Conservation (phyloP, 2,888 invertebrate species). For the Omphaloscelis lunosa region DNA sequence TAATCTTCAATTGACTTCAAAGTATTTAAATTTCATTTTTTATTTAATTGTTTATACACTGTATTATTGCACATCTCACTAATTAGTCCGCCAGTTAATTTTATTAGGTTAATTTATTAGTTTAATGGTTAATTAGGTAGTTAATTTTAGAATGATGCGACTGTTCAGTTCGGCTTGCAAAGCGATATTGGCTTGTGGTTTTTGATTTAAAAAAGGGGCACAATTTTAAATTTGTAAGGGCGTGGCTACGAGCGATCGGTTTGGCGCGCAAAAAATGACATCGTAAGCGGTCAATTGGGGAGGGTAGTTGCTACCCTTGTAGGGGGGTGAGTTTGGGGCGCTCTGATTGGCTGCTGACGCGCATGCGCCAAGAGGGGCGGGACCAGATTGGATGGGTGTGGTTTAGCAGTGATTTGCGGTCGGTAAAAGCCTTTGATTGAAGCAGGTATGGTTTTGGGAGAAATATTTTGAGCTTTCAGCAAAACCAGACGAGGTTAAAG, state of each 20-base stretch:
- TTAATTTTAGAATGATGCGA: conserved; percentile 68
- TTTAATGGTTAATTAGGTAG: conserved; percentile 63
- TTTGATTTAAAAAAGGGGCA: conserved; percentile 81
- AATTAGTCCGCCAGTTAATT: conserved; percentile 63
- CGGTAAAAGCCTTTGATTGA: conserved; percentile 86
- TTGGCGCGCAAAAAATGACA: conserved; percentile 88
- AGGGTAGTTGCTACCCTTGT: conserved; percentile 77
- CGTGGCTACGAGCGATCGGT: conserved; percentile 86
- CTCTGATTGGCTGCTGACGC: conserved; percentile 79
- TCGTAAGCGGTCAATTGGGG: conserved; percentile 86
- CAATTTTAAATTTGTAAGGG: conserved; percentile 84
- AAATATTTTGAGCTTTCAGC: neutral
- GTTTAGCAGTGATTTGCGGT: conserved; percentile 89
- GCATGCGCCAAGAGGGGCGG: conserved; percentile 85
- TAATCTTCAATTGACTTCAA: conserved; percentile 63
- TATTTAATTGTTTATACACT: conserved; percentile 45
- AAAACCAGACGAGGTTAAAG: neutral
- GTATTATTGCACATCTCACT: conserved; percentile 57
- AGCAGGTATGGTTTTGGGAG: conserved; percentile 75
- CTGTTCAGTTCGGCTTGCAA: conserved; percentile 74
- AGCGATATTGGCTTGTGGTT: conserved; percentile 80
- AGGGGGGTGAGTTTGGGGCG: conserved; percentile 72
- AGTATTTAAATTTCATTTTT: conserved; percentile 60
- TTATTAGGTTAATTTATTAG: conserved; percentile 69
- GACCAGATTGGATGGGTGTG: conserved; percentile 86